Base-by-base conservation (phyloP, 1,140 invertebrate genomes). In the Orchestia grillus region DNA sequence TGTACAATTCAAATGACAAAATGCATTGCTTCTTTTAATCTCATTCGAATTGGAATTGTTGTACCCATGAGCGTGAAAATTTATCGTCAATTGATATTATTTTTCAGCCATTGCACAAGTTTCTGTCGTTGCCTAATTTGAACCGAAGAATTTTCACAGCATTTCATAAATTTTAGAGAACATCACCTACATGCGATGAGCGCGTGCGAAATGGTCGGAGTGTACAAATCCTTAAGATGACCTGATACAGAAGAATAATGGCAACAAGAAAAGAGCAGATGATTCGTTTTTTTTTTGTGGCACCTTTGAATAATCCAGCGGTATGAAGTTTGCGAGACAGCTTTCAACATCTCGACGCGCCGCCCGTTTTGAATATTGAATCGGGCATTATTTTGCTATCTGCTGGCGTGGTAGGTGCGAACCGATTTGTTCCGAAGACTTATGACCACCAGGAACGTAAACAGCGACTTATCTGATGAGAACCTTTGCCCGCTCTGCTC, bases 401-500 rank as follows among this genome's bases (percentile, higher is more conserved):
- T 94, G 36, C 44, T 47, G 92, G 92, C 92, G 92, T 94, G 92
- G 92, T 94, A 94, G 92, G 92, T 94, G 92, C 92, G 92, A 94
- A 94, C 92, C 92, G 92, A 94, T 94, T 94, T 94, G 92, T 94
- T 94, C 92, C 92, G 23, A 47, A 94, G 92, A 94, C 92, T 94
- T 94, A 94, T 94, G 92, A 94, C 92, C 92, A 94, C 92, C 41
- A 94, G 92, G 92, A 94, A 94, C 92, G 92, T 94, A 94, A 94
- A 94, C 92, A 94, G 92, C 92, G 92, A 45, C 92, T 94, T 94
- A 94, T 94, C 92, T 45, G 92, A 94, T 94, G 43, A 47, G 44
- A 94, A 94, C 92, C 92, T 94, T 94, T 94, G 92, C 43, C 92
- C 92, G 92, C 44, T 94, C 92, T 45, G 92, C 92, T 94, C 92